Evolutionary conservation across 37 sponge, comb jelly and placozoan genomes (phyloP).

Genomic region (Ianthella basta): DNA sequence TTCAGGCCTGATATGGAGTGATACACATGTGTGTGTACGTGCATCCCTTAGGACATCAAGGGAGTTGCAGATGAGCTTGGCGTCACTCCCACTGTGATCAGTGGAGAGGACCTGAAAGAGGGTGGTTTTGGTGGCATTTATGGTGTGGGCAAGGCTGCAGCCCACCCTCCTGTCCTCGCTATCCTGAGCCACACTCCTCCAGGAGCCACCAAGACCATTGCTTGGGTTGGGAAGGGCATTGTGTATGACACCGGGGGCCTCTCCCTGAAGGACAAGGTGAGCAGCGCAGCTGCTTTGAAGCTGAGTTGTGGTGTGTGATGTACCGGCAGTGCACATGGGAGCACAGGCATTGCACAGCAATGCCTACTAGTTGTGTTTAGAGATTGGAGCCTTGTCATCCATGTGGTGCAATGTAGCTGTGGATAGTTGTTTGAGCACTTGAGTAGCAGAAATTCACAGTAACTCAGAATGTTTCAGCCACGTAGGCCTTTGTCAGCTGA

Average conservation of each 20-base stretch:
- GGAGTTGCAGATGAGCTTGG: slow-evolving; percentile 55
- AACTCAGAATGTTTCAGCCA: too few relatives aligned
- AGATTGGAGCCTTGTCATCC: neutral
- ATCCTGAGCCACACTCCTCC: slow-evolving; percentile 92
- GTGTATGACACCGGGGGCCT: slow-evolving; percentile 99
- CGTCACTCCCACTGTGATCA: slow-evolving; percentile 63
- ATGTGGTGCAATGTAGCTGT: too few relatives aligned
- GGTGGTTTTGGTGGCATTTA: slow-evolving; percentile 98
- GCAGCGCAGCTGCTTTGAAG: neutral
- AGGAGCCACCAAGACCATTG: slow-evolving; percentile 86
- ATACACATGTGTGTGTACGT: too few relatives aligned
- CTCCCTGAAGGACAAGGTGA: slow-evolving; percentile 82
- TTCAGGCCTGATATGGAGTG: too few relatives aligned
- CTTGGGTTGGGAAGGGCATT: slow-evolving; percentile 99
- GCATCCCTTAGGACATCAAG: slow-evolving; percentile 43
- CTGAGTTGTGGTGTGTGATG: neutral
- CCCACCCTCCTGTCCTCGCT: slow-evolving; percentile 80
- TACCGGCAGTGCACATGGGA: neutral
- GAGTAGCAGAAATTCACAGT: too few relatives aligned
- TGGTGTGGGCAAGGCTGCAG: slow-evolving; percentile 98
- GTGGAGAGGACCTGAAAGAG: slow-evolving; percentile 81
- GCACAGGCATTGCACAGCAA: too few relatives aligned
- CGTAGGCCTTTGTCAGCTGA: too few relatives aligned
- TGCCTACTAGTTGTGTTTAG: too few relatives aligned
- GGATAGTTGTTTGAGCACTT: too few relatives aligned